A percentile compares a stretch with the other conserved stretches of the same genome.
Evolutionary conservation across 2,113 vertebrate genomes (phyloP).

Genomic region (Pantherophis guttatus): DNA sequence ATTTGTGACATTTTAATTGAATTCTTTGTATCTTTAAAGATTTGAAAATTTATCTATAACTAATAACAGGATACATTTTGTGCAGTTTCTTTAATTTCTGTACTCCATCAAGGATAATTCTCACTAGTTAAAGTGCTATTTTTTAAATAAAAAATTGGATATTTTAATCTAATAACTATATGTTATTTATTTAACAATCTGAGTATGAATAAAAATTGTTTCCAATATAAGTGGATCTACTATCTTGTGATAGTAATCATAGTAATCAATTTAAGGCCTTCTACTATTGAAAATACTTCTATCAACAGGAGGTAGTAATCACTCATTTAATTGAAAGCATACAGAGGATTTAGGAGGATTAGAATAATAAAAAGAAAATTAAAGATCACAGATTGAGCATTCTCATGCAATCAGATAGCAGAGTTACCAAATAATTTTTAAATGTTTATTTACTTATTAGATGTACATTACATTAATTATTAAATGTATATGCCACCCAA

Average conservation of each 20-base stretch:
- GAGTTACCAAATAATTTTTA: background rate
- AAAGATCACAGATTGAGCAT: background rate
- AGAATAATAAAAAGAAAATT: background rate
- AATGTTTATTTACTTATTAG: background rate
- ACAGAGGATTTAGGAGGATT: background rate
- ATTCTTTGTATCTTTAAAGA: background rate
- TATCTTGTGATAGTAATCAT: background rate
- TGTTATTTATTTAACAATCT: background rate
- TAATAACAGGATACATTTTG: background rate
- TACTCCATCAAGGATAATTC: background rate
- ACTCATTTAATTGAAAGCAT: background rate
- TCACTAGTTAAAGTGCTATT: background rate
- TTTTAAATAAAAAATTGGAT: background rate
- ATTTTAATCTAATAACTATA: background rate
- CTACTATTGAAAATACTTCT: background rate
- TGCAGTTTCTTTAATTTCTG: background rate
- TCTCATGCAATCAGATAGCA: background rate
- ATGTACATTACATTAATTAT: background rate
- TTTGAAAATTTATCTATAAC: background rate
- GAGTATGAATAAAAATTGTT: background rate
- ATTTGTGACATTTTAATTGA: background rate
- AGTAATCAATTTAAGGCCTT: background rate
- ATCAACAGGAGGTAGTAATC: background rate
- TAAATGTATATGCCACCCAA: background rate
- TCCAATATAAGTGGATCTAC: background rate